phyloP scores from a whole-genome alignment of 2,797 vertebrate genomes.

The Hypotaenidia philippensis region DNA sequence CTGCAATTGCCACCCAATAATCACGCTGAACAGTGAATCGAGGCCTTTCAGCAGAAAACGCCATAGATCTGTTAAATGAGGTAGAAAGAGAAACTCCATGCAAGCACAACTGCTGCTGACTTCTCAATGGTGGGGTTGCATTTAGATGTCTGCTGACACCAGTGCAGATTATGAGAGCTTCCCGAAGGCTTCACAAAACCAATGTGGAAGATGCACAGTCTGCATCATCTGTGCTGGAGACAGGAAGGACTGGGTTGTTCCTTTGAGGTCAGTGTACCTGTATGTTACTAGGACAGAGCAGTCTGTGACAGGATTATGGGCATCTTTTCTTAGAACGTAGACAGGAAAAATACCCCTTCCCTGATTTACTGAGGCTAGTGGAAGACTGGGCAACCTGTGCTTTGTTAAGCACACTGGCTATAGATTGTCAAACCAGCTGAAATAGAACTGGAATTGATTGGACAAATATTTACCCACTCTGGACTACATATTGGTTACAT shows the following conservation, averaged over 20 bases:
- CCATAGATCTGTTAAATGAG: background rate
- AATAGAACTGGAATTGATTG: background rate
- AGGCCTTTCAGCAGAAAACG: background rate
- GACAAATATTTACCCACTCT: background rate
- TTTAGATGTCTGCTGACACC: background rate
- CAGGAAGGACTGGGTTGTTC: accelerated
- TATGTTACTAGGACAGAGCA: background rate
- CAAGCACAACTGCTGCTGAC: background rate
- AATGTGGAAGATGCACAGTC: background rate
- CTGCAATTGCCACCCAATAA: background rate
- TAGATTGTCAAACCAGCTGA: background rate
- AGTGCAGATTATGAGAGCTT: background rate
- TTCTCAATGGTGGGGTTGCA: background rate
- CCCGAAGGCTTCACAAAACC: background rate
- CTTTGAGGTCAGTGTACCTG: accelerated
- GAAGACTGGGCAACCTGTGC: background rate
- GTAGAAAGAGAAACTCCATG: background rate
- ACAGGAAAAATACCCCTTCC: background rate
- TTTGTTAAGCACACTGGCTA: background rate
- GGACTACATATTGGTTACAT: background rate
- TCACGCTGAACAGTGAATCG: background rate
- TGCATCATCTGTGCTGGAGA: accelerated
- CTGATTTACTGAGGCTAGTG: background rate
- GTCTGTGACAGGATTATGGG: background rate
- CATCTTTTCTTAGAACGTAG: background rate